Evolutionary conservation across 2,797 vertebrate species (phyloP).

Genomic region (Poliocrania exsul): DNA sequence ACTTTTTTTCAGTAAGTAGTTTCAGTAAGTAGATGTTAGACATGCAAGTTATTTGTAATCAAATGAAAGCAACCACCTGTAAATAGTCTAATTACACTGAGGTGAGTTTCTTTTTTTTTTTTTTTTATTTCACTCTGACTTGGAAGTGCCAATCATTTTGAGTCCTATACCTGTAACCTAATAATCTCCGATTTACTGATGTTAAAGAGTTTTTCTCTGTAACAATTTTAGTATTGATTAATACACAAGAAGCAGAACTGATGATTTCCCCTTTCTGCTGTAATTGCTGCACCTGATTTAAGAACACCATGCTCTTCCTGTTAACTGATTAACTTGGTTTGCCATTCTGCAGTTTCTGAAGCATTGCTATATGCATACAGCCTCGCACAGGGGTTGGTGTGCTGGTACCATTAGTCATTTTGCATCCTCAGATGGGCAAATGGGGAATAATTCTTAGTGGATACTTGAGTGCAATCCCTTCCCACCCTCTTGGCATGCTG

Average conservation of each 20-base stretch:
- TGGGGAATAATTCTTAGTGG: neutral
- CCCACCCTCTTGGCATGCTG: neutral
- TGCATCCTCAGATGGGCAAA: neutral
- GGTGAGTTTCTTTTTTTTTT: neutral
- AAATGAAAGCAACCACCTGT: neutral
- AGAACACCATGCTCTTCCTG: neutral
- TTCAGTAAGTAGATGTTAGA: neutral
- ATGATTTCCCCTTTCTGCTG: neutral
- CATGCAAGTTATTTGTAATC: neutral
- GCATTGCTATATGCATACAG: neutral
- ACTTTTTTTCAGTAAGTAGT: neutral
- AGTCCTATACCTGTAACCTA: neutral
- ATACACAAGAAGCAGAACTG: neutral
- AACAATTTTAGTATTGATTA: neutral
- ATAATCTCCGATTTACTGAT: neutral
- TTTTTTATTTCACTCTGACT: neutral
- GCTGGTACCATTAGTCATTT: neutral
- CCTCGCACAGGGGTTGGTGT: neutral
- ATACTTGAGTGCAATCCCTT: rapidly evolving
- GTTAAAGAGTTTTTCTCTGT: neutral
- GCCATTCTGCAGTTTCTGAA: neutral
- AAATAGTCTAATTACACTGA: neutral
- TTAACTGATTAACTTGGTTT: neutral
- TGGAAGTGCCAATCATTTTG: neutral
- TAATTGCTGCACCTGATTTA: neutral